phyloP scores from a whole-genome alignment of 1,140 invertebrate genomes.

The Drosophila melanica region DNA sequence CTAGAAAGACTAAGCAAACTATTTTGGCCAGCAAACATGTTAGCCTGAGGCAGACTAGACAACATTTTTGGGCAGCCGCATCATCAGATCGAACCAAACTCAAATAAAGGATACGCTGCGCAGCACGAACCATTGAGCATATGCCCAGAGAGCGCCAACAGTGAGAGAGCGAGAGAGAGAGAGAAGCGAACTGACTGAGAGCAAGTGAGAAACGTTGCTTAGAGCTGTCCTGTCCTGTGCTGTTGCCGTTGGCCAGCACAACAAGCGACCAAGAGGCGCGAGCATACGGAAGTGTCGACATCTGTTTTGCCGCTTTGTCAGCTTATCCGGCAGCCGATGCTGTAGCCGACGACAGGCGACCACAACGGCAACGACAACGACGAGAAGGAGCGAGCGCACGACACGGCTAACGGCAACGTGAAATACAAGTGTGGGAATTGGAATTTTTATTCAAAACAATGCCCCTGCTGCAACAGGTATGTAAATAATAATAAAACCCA shows the following conservation, averaged over 20 bases:
- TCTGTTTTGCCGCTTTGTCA: conserved; percentile 80
- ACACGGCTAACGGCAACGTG: conserved; percentile 51
- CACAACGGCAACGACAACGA: conserved; percentile 24
- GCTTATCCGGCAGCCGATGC: conserved; percentile 67
- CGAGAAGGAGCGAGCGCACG: conserved; percentile 29
- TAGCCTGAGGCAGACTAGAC: conserved; percentile 48
- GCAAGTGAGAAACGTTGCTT: conserved; percentile 22
- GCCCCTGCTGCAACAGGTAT: conserved; percentile 84
- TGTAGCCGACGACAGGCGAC: conserved; percentile 48
- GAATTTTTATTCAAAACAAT: conserved; percentile 84
- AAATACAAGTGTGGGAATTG: conserved; percentile 83
- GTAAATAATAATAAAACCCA: conserved; percentile 83
- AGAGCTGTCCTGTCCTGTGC: conserved; percentile 12
- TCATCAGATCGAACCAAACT: conserved; percentile 51
- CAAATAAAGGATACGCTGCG: conserved; percentile 51
- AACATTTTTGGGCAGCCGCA: conserved; percentile 49
- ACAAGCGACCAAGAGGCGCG: conserved; percentile 18
- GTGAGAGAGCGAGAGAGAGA: conserved; percentile 16
- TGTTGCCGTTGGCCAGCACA: conserved; percentile 26
- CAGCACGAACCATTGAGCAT: conserved; percentile 54
- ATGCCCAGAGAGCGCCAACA: conserved; percentile 10
- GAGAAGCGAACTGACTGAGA: conserved; percentile 18
- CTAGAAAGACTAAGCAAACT: conserved; percentile 32
- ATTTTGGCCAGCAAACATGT: conserved; percentile 51
- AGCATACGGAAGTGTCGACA: conserved; percentile 76